Conservation (phyloP, 2,797 vertebrate genomes). For the Selene dorsalis region DNA sequence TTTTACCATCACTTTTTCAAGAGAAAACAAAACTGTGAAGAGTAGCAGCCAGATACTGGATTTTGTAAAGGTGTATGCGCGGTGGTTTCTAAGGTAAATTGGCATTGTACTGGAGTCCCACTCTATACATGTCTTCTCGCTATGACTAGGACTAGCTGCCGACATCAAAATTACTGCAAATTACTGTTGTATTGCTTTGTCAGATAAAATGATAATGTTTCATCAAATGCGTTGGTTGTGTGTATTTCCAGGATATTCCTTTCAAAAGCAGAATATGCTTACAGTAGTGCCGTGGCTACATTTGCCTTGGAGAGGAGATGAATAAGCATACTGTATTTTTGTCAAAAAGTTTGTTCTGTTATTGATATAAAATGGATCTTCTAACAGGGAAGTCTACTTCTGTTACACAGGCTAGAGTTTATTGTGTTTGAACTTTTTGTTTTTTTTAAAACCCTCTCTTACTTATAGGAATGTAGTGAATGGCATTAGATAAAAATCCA, state of each 20-base stretch:
- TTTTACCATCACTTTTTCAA: slow-evolving; percentile 85
- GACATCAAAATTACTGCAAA: slow-evolving; percentile 55
- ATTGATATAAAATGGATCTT: slow-evolving; percentile 57
- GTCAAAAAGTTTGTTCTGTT: slow-evolving; percentile 48
- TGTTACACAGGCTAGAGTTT: slow-evolving; percentile 42
- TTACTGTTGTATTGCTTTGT: slow-evolving; percentile 50
- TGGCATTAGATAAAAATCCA: slow-evolving; percentile 45
- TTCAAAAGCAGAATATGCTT: slow-evolving; percentile 48
- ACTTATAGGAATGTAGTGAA: slow-evolving; percentile 54
- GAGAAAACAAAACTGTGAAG: slow-evolving; percentile 86
- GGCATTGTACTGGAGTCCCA: slow-evolving; percentile 49
- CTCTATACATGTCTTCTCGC: slow-evolving; percentile 49
- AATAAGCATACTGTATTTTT: slow-evolving; percentile 48
- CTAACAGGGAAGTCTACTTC: slow-evolving; percentile 51
- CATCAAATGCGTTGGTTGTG: slow-evolving; percentile 38
- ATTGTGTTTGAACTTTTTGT: slow-evolving; percentile 60
- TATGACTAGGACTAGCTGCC: slow-evolving; percentile 45
- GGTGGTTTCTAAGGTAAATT: slow-evolving; percentile 71
- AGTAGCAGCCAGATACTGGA: slow-evolving; percentile 77
- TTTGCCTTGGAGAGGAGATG: slow-evolving; percentile 21
- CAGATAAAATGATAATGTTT: slow-evolving; percentile 51
- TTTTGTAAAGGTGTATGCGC: slow-evolving; percentile 79
- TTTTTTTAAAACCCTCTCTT: slow-evolving; percentile 56
- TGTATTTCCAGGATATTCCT: slow-evolving; percentile 48
- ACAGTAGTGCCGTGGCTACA: background rate